phyloP scores from a whole-genome alignment of 2,113 vertebrate species.

The Eptatretus burgeri region DNA sequence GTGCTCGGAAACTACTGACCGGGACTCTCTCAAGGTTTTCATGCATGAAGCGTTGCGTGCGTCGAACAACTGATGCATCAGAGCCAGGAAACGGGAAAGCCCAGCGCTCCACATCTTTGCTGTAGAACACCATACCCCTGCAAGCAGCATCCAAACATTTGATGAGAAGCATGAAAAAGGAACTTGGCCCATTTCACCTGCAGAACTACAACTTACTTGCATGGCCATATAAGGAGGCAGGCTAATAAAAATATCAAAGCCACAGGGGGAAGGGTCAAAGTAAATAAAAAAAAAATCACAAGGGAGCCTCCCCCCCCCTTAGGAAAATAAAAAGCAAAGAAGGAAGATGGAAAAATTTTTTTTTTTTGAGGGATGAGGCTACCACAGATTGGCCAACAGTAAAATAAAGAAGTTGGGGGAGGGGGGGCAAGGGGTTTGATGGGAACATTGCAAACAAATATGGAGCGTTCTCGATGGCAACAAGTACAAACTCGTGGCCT shows the following conservation, averaged over 20 bases:
- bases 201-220: background rate
- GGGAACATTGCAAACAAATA: no score
- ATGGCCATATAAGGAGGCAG: background rate
- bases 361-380: background rate
- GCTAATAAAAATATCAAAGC: no score
- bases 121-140: slow-evolving; percentile 42
- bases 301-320: no score
- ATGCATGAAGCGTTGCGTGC: slow-evolving; percentile 44
- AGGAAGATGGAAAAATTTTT: background rate
- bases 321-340: background rate
- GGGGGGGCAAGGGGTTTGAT: no score
- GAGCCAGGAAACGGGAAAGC: slow-evolving; percentile 47
- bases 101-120: slow-evolving; percentile 40
- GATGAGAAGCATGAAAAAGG: background rate
- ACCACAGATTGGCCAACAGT: no score
- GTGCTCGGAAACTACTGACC: slow-evolving; percentile 19
- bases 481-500: no score
- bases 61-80: slow-evolving; percentile 54
- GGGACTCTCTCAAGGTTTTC: slow-evolving; percentile 34
- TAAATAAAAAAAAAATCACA: no score
- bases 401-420: no score
- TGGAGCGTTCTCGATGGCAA: no score
- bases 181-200: background rate
- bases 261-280: no score
- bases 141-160: slow-evolving; percentile 9